A percentile compares a stretch with the other conserved stretches of the same genome.
phyloP scores from a whole-genome alignment of 37 sponge, comb jelly and placozoan species.

The Aplysina aerophoba region DNA sequence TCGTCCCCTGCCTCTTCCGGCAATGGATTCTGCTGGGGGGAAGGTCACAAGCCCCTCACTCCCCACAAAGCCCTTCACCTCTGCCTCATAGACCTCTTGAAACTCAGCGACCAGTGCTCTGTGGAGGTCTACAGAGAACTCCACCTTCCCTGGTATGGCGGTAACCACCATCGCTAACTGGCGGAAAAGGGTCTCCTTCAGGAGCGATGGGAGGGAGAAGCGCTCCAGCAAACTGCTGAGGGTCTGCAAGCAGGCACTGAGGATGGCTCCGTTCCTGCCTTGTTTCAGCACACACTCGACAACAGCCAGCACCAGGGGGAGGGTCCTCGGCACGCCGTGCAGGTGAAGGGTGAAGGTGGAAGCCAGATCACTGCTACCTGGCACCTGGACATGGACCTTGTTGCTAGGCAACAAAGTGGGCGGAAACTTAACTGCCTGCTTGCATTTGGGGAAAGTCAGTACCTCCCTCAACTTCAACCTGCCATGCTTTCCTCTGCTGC shows the following conservation, averaged over 20 bases:
- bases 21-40: constrained; percentile 59
- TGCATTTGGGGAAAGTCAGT: constrained; percentile 80
- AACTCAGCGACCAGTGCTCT: constrained; percentile 61
- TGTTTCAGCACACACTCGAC: constrained; percentile 35
- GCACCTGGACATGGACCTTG: constrained; percentile 72
- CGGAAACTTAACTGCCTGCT: constrained; percentile 63
- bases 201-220: constrained; percentile 29
- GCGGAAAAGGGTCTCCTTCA: constrained; percentile 71
- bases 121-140: constrained; percentile 43
- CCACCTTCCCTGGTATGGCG: constrained; percentile 20
- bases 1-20: constrained; percentile 54
- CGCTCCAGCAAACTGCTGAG: constrained; percentile 41
- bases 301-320: constrained; percentile 81
- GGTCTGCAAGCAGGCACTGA: constrained; percentile 47
- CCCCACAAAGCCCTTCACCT: constrained; percentile 35
- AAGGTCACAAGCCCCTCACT: neutral
- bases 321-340: constrained; percentile 62
- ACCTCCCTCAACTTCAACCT: constrained; percentile 85
- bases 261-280: constrained; percentile 14
- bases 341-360: constrained; percentile 50
- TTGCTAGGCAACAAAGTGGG: constrained; percentile 79
- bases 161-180: constrained; percentile 56
- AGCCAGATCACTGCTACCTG: constrained; percentile 37
- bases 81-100: constrained; percentile 57
- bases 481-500: constrained; percentile 79